A percentile compares a stretch with the other conserved stretches of the same genome.
These are phyloP conservation scores for Mungos mungo DNA, from an alignment of 2,113 vertebrate species.

Conservation along the genomic window DNA sequence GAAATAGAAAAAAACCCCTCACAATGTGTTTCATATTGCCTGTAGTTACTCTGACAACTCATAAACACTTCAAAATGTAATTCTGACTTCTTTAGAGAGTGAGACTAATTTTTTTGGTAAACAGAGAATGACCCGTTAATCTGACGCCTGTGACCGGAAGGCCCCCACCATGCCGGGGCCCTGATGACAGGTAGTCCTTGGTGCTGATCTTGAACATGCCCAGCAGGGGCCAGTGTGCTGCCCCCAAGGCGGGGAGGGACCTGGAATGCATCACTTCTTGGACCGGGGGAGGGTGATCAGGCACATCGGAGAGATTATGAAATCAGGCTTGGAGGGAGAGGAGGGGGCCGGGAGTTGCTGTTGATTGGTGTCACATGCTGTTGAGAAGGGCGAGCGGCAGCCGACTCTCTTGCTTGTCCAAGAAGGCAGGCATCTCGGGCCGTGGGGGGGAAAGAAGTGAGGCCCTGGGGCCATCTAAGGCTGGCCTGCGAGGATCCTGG, in stretches of 20 bases:
- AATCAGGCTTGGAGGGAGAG: slow-evolving; percentile 25
- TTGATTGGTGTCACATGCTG: slow-evolving; percentile 52
- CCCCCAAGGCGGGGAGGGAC: slow-evolving; percentile 49
- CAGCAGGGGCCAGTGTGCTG: not conserved
- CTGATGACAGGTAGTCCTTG: not conserved
- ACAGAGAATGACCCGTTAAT: not conserved
- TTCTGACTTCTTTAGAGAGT: slow-evolving; percentile 52
- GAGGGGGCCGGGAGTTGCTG: not conserved
- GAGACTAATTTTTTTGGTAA: slow-evolving; percentile 40
- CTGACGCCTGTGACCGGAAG: not conserved
- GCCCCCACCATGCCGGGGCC: not conserved
- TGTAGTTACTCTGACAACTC: slow-evolving; percentile 53
- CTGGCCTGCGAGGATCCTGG: not conserved
- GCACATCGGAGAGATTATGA: slow-evolving; percentile 31
- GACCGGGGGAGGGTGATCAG: not conserved
- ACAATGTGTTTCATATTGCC: slow-evolving; percentile 53
- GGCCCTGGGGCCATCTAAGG: not conserved
- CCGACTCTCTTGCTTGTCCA: not conserved
- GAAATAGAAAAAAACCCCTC: not conserved
- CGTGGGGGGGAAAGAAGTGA: not conserved
- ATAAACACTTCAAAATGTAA: slow-evolving; percentile 39
- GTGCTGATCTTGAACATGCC: not conserved
- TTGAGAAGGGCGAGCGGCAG: not conserved
- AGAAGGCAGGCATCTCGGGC: not conserved
- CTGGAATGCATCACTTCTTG: slow-evolving; percentile 47